Evolutionary conservation across 2,888 invertebrate species (phyloP), one percentile per base, ranked within the genome.

Genomic region (Orchesella flavescens): DNA sequence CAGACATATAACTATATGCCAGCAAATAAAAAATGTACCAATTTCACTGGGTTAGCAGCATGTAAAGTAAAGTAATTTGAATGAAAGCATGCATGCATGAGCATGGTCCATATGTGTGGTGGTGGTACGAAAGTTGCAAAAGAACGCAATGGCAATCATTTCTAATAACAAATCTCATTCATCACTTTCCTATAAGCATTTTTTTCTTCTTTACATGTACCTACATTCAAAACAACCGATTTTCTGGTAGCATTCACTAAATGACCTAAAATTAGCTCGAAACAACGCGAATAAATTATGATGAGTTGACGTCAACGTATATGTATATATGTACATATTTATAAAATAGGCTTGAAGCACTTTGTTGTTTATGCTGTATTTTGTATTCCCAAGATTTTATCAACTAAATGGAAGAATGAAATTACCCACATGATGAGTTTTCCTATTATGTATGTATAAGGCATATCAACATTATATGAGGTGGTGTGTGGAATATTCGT

Each of bases 21-120:
- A n/a, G 7, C 23, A 3, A 10, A n/a, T 1, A 66, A 66, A 66
- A 34, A 43, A n/a, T 43, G 19, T 9, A 23, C 19, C n/a, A 12
- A 15, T 71, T 23, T 55, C 55, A 71, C 24, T 71, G n/a, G 68
- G 68, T 68, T 68, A 68, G 68, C 46, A n/a, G n/a, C n/a, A n/a
- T n/a, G 53, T 53, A 34, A 63, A 34, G 63, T 43, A 65, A 24
- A 57, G 19, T 63, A 63, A 17, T n/a, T 68, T 68, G 49, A 53
- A 46, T 49, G 68, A 68, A 68, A 68, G 66, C 12, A 66, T 66
- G 12, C 55, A n/a, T n/a, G n/a, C n/a, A n/a, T n/a, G n/a, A n/a
- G n/a, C n/a, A 69, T 23, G 69, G 69, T 69, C 69, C 69, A 69
- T 69, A 53, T 53, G 49, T 46, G 49, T 66, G 66, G 43, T 7